Evolutionary conservation across 2,113 vertebrate genomes (phyloP), one percentile per base, ranked within the genome.

Genomic region (Alethe castanea): DNA sequence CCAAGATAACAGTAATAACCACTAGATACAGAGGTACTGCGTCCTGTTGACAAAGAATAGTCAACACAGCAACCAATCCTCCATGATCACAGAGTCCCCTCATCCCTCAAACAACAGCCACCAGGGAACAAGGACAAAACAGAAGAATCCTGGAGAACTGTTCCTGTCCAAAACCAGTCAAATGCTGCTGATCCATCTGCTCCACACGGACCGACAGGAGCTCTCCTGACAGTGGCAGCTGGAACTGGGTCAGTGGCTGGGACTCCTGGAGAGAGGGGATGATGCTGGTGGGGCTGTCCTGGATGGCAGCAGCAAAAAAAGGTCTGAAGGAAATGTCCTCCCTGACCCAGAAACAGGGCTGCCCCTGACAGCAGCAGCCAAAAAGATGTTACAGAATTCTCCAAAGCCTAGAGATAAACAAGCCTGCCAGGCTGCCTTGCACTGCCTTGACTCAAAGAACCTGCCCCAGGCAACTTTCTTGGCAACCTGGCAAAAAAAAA

Each of bases 101-200:
- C 45, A 33, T 44, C 6, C 45, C 7, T 14, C 36, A 67, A 26
- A 38, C 31, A 67, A 14, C 14, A 77, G 26, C 53, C 11, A 59
- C 12, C 7, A 36, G 26, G 26, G 26, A 86, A 15, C 22, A 45
- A 33, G 5, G 26, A 60, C 45, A 5, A 77, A 67, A 33, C 33
- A 69, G 38, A 77, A 45, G 33, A 36, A 69, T 26, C 14, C 22
- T 71, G 20, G 38, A 71, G 56, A 83, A 7, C 26, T 20, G 33
- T 52, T 83, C 19, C 35, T 50, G 14, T 67, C 22, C 18, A 36
- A 31, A 50, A 36, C 14, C 17, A 22, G 25, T 67, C 20, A 50
- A 60, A 52, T 77, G 26, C 4, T 67, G 53, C 33, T 0, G 0
- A 36, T 77, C 45, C 0, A 0, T 52, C 14, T 52, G 36, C 53